Base-by-base conservation (phyloP, 2,113 vertebrate species). In the Terrapene triunguis region DNA sequence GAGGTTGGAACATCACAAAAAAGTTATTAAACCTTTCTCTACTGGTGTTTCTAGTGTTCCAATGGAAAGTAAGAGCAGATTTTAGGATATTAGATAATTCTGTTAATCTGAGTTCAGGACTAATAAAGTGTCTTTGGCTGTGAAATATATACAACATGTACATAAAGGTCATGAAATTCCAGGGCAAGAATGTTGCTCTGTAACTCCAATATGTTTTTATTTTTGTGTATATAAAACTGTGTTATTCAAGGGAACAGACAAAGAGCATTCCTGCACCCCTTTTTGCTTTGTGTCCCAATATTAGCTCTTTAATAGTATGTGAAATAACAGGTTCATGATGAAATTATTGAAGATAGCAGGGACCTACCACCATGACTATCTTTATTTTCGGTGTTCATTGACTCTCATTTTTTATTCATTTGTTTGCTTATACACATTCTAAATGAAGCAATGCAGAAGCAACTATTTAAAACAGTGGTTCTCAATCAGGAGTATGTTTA, bases 1-100 rank as follows among this genome's bases (percentile, higher is more conserved):
- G 22, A 6, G 10, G 13, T 0, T 53, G 14, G 16, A 91, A 25
- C 8, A 35, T 25, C 6, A 65, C 14, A 35, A 57, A 47, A 2
- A 6, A 4, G 4, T 53, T 79, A 12, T 2, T 80, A 84, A 78
- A 12, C 1, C 1, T 82, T 89, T 87, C 50, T 91, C 44, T 10
- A 17, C 8, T 50, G 11, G 81, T 9, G 1, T 84, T 92, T n/a
- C 6, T 25, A 6, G 7, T 44, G 8, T 86, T 84, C 3, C 13
- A 87, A 16, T 27, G 38, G 38, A 78, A 78, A 78, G 47, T 42
- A 74, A 74, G 42, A 76, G 6, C 38, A 47, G 42, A 44, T 78
- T 12, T 47, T 47, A 13, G 12, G 12, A 78, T 16, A 16, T 5
- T 78, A 47, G 38, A 78, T 78, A 47, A 14, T 6, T 47, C 11